These are phyloP conservation scores for Turdus rufiventris DNA, from an alignment of 2,113 vertebrate genomes.

Conservation along the genomic window DNA sequence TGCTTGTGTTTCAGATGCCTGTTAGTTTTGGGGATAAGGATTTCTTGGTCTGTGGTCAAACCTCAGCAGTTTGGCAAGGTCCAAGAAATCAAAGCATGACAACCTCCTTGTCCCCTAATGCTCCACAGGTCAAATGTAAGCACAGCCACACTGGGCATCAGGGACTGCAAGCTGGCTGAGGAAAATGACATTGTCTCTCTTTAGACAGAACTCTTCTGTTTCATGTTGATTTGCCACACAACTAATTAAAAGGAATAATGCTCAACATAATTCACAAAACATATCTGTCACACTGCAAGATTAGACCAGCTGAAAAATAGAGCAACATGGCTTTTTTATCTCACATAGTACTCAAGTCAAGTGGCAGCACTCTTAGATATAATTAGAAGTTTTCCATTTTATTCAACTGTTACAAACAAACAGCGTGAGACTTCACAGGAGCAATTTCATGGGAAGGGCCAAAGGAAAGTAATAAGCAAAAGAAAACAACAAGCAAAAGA, in stretches of 20 bases:
- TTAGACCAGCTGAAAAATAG: background rate
- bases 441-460: background rate
- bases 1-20: background rate
- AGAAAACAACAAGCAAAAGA: background rate
- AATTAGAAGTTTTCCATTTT: slow-evolving; percentile 7
- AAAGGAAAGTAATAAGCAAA: background rate
- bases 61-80: background rate
- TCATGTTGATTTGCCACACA: background rate
- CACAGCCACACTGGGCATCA: background rate
- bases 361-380: background rate
- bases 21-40: background rate
- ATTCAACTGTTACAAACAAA: background rate
- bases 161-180: background rate
- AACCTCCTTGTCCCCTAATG: background rate
- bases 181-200: background rate
- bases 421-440: background rate
- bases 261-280: background rate
- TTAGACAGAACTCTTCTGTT: background rate
- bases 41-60: background rate
- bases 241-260: background rate
- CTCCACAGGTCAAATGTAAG: background rate
- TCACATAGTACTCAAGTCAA: background rate
- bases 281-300: background rate
- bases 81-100: background rate
- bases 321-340: background rate